Evolutionary conservation across 2,797 vertebrate genomes (phyloP).

Genomic region (Peromyscus aztecus): DNA sequence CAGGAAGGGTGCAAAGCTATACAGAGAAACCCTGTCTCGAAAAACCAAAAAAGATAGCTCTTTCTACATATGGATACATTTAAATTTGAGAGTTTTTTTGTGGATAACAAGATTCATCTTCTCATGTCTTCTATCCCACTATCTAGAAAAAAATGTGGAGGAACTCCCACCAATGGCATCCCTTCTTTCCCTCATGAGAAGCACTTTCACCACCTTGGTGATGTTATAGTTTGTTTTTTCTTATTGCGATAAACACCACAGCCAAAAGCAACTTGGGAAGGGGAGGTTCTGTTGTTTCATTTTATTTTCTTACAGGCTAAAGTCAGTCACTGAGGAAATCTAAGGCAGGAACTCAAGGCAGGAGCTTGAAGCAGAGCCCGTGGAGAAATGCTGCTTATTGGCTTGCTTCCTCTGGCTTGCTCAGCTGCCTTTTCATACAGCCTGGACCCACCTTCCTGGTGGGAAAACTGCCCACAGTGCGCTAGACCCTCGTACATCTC

Average conservation of each 20-base stretch:
- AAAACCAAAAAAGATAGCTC: neutral
- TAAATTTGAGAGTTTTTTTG: neutral
- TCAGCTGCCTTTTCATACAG: neutral
- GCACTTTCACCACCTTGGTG: neutral
- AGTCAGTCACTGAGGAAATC: neutral
- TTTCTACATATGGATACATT: neutral
- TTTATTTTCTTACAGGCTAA: neutral
- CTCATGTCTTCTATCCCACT: neutral
- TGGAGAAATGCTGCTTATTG: neutral
- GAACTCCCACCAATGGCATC: neutral
- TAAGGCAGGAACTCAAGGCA: neutral
- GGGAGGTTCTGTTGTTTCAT: neutral
- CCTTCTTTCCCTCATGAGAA: neutral
- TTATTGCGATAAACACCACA: neutral
- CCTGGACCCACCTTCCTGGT: neutral
- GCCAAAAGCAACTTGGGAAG: neutral
- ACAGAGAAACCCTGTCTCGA: too few species aligned
- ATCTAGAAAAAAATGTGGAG: neutral
- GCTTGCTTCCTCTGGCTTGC: neutral
- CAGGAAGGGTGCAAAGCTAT: too few species aligned
- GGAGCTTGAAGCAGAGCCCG: neutral
- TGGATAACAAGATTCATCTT: neutral
- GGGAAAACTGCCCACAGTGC: neutral
- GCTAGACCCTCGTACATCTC: neutral
- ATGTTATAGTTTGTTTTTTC: neutral